Base-by-base conservation (phyloP, 2,797 vertebrate species). In the Bryconaethiops microstoma region DNA sequence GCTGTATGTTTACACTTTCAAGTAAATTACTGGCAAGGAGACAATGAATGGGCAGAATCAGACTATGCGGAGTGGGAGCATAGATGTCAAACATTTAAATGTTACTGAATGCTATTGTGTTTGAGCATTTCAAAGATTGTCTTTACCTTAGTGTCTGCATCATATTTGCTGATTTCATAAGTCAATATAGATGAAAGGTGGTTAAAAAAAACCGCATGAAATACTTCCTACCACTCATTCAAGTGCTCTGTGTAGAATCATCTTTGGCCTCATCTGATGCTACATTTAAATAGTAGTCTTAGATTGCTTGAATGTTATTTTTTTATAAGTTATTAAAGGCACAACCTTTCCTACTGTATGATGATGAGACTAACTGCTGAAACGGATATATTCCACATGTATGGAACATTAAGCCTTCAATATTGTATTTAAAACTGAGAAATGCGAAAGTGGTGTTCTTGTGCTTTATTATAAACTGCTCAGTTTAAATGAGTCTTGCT, bases 1-100 rank as follows among this genome's bases (percentile, higher is more conserved):
- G 14, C 69, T 55, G 23, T 35, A 89, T 48, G 48, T 89, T 91
- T 89, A 91, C 86, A 91, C 83, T 83, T 79, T 80, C 85, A 65
- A 21, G 39, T 67, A 17, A 39, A 60, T 21, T 62, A 77, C 52
- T 40, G 29, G 45, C n/a, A 74, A 17, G 2, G 23, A 8, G 14
- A 69, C 23, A 54, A 35, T 4, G 35, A 7, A 52, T 64, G 39
- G 63, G 25, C 62, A n/a, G 25, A 76, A 39, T 23, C 2, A 5
- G 35, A 57, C 29, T 42, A 4, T 55, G 29, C 0, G 16, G 8
- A 72, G 23, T 55, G 23, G 21, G 1, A 14, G 48, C 40, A 69
- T 14, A 39, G 5, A 55, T 39, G 25, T 2, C 23, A 55, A 50
- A 35, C 35, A 35, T 48, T 48, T 16, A 48, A 25, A 23, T 54